phyloP scores from a whole-genome alignment of 2,113 vertebrate species.

The Acinonyx jubatus region DNA sequence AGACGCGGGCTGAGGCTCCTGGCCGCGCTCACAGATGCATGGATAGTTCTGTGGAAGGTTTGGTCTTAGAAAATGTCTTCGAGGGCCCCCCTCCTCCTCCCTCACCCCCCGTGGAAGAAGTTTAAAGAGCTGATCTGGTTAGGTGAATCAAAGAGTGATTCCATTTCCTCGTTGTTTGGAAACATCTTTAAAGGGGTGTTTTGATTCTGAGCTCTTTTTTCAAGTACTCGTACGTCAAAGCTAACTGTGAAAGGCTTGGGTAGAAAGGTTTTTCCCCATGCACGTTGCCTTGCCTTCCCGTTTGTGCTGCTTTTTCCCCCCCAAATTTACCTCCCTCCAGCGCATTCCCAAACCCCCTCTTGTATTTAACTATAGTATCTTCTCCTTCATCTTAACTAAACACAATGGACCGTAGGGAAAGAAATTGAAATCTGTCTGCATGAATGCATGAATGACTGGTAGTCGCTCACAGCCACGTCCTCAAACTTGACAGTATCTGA shows the following conservation, averaged over 20 bases:
- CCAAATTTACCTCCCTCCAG: background rate
- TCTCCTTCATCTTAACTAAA: background rate
- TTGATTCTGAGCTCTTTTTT: background rate
- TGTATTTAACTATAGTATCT: background rate
- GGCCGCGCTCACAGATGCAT: background rate
- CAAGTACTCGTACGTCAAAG: background rate
- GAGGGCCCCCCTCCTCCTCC: background rate
- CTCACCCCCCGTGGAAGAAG: background rate
- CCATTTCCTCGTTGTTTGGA: background rate
- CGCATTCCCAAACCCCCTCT: background rate
- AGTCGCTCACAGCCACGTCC: background rate
- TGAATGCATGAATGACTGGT: background rate
- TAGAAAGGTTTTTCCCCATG: background rate
- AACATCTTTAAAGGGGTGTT: background rate
- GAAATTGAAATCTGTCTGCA: background rate
- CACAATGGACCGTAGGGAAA: background rate
- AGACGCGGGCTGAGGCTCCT: background rate
- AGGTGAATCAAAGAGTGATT: background rate
- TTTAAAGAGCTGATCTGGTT: background rate
- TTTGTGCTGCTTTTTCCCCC: background rate
- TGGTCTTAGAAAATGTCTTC: background rate
- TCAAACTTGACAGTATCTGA: background rate
- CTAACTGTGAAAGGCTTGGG: background rate
- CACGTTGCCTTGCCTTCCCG: background rate
- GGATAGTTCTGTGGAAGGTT: background rate